Conservation (phyloP, 2,113 vertebrate species). For the Nannobrachium achirus region DNA sequence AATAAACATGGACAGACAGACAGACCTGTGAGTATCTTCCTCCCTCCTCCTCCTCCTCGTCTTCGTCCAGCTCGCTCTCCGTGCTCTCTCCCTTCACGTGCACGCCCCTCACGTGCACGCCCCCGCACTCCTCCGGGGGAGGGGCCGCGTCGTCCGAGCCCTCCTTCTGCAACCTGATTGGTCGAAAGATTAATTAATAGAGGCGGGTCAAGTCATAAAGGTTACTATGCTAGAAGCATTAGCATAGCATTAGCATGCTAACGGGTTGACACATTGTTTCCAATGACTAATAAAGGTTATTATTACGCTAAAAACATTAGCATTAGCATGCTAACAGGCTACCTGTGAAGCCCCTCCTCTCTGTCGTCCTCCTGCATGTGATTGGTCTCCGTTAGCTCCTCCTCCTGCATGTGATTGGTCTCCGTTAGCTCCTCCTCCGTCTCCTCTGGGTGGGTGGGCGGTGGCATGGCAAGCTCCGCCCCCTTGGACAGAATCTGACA, state of each 20-base stretch:
- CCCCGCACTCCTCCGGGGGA: conserved; percentile 34
- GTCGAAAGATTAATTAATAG: no score
- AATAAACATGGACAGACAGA: no score
- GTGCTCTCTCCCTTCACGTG: conserved; percentile 70
- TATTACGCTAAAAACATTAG: no score
- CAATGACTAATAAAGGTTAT: no score
- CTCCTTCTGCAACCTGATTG: conserved; percentile 66
- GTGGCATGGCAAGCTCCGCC: conserved; percentile 61
- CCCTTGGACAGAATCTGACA: conserved; percentile 70
- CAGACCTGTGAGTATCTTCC: conserved; percentile 41
- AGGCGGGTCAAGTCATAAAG: no score
- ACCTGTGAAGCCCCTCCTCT: conserved; percentile 54
- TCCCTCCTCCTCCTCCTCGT: conserved; percentile 70
- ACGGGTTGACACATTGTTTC: no score
- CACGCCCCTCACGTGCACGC: conserved; percentile 34
- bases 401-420: conserved; percentile 76
- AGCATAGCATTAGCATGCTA: no score
- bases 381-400: conserved; percentile 65
- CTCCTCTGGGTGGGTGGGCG: conserved; percentile 73
- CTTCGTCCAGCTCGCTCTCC: conserved; percentile 72
- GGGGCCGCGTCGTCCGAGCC: conserved; percentile 51
- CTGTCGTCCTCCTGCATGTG: conserved; percentile 78
- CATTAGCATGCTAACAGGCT: no score
- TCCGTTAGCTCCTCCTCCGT: conserved; percentile 73
- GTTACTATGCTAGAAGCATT: no score